Evolutionary conservation across 2,888 invertebrate genomes (phyloP), one percentile per base, ranked within the genome.

Genomic region (Dyspetes luteomarginatus): DNA sequence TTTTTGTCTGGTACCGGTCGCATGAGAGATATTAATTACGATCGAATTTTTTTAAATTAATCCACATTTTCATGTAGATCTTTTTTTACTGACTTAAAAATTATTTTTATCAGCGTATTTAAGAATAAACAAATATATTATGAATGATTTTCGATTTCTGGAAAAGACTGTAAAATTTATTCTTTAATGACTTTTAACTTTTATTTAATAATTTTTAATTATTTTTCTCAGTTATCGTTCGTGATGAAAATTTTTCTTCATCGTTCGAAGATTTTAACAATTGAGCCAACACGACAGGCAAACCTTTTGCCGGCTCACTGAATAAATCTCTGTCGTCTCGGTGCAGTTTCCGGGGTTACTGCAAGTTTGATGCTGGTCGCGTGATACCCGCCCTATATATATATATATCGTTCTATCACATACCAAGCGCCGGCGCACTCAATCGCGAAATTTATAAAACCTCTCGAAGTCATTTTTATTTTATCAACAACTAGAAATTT

Each of bases 401-500:
- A 30, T 30, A 4, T 22, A 65, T 15, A 55, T 41, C 65, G 64
- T 15, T 30, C 79, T 77, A n/a, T n/a, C 74, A 78, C 84, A 79
- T 75, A 56, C 71, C 81, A 71, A 84, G 88, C 86, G 88, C 88
- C 87, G 87, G 85, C 88, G 88, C 88, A 86, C 83, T 84, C 67
- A 83, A 84, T 78, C 69, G 78, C 69, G 26, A 58, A 73, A 30
- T 48, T 12, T 36, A 22, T 12, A 43, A 19, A 52, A 15, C 24
- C 5, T 26, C 36, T 9, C 30, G 17, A 52, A 3, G 48, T 69
- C 36, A 60, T 48, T 26, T 43, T 60, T 64, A n/a, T n/a, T n/a
- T n/a, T n/a, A n/a, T n/a, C n/a, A n/a, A n/a, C n/a, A n/a, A n/a
- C n/a, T n/a, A n/a, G n/a, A n/a, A n/a, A n/a, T n/a, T n/a, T n/a